phyloP scores from a whole-genome alignment of 1,140 invertebrate species.

The Aphaenogaster rudis region DNA sequence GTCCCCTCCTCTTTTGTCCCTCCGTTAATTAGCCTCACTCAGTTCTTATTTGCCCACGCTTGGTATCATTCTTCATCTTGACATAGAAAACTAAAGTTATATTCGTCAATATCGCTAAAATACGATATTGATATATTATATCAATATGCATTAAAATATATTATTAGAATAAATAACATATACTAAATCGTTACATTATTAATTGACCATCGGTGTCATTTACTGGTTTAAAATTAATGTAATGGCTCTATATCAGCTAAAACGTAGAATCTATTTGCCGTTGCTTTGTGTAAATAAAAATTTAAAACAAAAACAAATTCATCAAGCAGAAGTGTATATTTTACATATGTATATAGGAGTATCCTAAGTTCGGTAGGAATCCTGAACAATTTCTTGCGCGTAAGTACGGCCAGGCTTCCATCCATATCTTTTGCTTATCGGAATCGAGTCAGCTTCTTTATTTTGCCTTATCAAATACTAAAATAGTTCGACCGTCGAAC shows the following conservation, averaged over 20 bases:
- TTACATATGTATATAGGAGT: background rate
- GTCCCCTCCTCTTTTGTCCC: background rate
- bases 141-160: background rate
- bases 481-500: background rate
- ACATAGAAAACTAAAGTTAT: background rate
- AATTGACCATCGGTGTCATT: background rate
- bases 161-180: background rate
- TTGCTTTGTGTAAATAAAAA: background rate
- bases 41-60: background rate
- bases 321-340: background rate
- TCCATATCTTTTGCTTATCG: background rate
- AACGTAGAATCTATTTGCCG: background rate
- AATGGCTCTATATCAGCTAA: background rate
- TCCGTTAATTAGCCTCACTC: slow-evolving; percentile 5
- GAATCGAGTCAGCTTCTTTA: background rate
- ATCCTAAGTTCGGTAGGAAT: background rate
- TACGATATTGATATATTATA: background rate
- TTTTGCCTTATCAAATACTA: background rate
- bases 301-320: background rate
- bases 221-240: background rate
- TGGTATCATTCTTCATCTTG: background rate
- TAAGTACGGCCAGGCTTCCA: background rate
- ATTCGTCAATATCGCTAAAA: background rate
- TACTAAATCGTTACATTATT: background rate
- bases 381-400: background rate